phyloP scores from a whole-genome alignment of 1,140 invertebrate species.

The Lordiphosa clarofinis region DNA sequence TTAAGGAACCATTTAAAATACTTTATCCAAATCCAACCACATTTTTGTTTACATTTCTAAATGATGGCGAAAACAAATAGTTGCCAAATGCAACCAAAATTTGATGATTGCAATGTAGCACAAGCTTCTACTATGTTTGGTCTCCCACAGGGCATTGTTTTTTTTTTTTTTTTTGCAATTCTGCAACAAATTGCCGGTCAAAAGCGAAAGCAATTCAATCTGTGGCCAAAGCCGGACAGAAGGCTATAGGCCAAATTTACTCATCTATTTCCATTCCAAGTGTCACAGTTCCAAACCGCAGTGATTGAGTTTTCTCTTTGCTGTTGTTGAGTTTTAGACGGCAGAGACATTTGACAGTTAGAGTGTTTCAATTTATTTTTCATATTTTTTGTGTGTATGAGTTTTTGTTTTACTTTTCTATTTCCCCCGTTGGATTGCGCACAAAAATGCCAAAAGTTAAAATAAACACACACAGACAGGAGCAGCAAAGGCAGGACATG shows the following conservation, averaged over 20 bases:
- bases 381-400: conserved; percentile 64
- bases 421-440: conserved; percentile 37
- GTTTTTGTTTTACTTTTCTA: conserved; percentile 72
- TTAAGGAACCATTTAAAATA: no score
- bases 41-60: not conserved
- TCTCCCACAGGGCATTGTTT: no score
- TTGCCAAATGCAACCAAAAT: conserved; percentile 4
- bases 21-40: no score
- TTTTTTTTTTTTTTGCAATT: no score
- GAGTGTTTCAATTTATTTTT: conserved; percentile 70
- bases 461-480: conserved; percentile 49
- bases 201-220: conserved; percentile 55
- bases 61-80: not conserved
- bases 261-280: conserved; percentile 17
- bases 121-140: not conserved
- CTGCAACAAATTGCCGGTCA: conserved; percentile 26
- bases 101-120: conserved; percentile 1
- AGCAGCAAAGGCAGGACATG: conserved; percentile 31
- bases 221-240: conserved; percentile 27
- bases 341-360: conserved; percentile 16
- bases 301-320: conserved; percentile 30
- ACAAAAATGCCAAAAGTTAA: conserved; percentile 66
- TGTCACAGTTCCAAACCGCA: conserved; percentile 25
- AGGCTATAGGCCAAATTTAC: conserved; percentile 22
- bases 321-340: conserved; percentile 25